Evolutionary conservation across 2,113 vertebrate genomes (phyloP).

Genomic region (Clarias batrachus): DNA sequence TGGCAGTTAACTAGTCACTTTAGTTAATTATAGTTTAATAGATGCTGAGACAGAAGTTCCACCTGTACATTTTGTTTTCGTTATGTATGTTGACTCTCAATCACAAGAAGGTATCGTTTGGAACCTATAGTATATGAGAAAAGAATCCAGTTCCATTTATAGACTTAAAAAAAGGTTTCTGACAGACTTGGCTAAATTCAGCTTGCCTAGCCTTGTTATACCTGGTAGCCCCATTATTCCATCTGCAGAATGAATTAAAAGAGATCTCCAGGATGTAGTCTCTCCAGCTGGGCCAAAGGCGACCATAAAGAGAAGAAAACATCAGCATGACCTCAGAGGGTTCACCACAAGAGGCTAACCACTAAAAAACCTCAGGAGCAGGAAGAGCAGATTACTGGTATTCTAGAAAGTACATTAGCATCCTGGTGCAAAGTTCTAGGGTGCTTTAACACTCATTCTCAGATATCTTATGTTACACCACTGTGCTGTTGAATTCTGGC

Average conservation of each 20-base stretch:
- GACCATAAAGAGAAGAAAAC: constrained; percentile 32
- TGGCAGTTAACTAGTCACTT: not conserved
- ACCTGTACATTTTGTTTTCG: not conserved
- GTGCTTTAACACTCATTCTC: not conserved
- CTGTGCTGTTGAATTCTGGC: not conserved
- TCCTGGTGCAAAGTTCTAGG: constrained; percentile 11
- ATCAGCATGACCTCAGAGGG: constrained; percentile 21
- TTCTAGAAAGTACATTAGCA: not conserved
- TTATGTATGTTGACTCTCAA: not conserved
- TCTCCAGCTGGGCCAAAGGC: constrained; percentile 13
- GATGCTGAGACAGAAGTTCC: not conserved
- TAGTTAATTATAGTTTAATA: not conserved
- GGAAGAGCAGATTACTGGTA: constrained; percentile 23
- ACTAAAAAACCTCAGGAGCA: constrained; percentile 25
- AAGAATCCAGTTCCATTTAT: not conserved
- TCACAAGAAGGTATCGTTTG: not conserved
- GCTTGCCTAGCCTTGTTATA: constrained; percentile 22
- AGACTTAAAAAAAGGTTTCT: not conserved
- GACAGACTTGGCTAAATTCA: constrained; percentile 22
- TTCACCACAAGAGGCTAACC: constrained; percentile 22
- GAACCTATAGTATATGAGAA: not conserved
- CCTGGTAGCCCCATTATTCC: constrained; percentile 32
- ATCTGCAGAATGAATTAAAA: constrained; percentile 19
- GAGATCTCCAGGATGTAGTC: constrained; percentile 20
- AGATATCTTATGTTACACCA: not conserved